A percentile compares a stretch with the other conserved stretches of the same genome.
phyloP scores from a whole-genome alignment of 1,140 invertebrate species.

The Nymphalis io region DNA sequence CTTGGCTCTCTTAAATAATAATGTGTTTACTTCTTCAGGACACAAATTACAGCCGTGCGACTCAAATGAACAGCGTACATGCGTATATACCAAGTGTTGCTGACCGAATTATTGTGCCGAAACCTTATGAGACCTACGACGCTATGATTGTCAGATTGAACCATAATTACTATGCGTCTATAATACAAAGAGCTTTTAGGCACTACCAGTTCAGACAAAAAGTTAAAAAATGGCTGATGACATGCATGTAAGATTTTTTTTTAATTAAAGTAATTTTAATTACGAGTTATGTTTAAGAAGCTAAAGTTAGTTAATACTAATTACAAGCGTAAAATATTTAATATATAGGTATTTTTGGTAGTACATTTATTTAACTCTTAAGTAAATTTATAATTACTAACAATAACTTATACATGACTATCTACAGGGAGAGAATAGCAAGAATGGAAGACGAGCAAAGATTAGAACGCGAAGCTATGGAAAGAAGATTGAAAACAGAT shows the following conservation, averaged over 20 bases:
- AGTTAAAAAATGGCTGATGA: constrained; percentile 72
- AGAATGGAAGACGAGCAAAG: constrained; percentile 78
- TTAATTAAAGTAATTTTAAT: neutral
- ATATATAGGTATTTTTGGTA: too few relatives aligned
- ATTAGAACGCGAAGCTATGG: constrained; percentile 72
- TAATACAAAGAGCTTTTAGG: constrained; percentile 83
- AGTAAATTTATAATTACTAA: neutral
- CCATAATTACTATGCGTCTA: constrained; percentile 78
- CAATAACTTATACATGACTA: neutral
- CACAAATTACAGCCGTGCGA: constrained; percentile 76
- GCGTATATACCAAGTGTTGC: constrained; percentile 81
- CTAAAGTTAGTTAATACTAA: too few relatives aligned
- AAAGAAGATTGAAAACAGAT: constrained; percentile 78
- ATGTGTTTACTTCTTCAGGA: constrained; percentile 58
- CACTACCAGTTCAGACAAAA: constrained; percentile 76
- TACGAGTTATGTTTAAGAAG: too few relatives aligned
- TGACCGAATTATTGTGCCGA: constrained; percentile 81
- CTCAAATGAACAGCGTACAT: constrained; percentile 81
- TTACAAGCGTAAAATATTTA: too few relatives aligned
- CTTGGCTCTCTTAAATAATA: too few relatives aligned
- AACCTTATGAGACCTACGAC: constrained; percentile 81
- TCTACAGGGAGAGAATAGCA: constrained; percentile 74
- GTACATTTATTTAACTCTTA: neutral
- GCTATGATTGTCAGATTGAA: constrained; percentile 78
- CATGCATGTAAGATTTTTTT: constrained; percentile 65